These are phyloP conservation scores for Epinephelus malabaricus DNA, from an alignment of 2,797 vertebrate species.

Conservation along the genomic window DNA sequence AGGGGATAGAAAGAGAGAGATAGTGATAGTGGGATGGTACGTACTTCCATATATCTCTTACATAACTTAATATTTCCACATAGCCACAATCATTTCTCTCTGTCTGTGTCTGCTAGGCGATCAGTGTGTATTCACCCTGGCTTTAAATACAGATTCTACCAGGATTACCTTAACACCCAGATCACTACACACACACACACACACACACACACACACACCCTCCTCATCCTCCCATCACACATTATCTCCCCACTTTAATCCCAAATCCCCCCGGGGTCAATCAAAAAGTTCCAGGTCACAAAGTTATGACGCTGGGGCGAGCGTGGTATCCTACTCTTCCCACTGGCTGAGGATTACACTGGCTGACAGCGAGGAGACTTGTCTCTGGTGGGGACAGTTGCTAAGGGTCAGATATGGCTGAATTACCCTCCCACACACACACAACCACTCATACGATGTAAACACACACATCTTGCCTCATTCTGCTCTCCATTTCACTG, in stretches of 20 bases:
- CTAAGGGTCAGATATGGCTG: slow-evolving; percentile 53
- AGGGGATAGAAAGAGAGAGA: slow-evolving; percentile 31
- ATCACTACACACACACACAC: slow-evolving; percentile 11
- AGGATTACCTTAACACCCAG: slow-evolving; percentile 61
- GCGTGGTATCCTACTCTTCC: slow-evolving; percentile 33
- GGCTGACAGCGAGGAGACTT: slow-evolving; percentile 57
- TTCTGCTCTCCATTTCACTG: neutral
- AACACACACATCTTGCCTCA: slow-evolving; percentile 13
- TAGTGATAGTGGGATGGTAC: slow-evolving; percentile 48
- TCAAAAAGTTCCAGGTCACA: slow-evolving; percentile 72
- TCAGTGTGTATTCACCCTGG: slow-evolving; percentile 32
- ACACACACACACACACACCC: slow-evolving; percentile 4
- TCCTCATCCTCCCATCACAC: slow-evolving; percentile 20
- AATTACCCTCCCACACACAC: slow-evolving; percentile 34
- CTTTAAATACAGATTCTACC: slow-evolving; percentile 62
- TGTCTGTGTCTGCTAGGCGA: slow-evolving; percentile 31
- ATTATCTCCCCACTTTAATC: slow-evolving; percentile 55
- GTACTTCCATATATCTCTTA: slow-evolving; percentile 56
- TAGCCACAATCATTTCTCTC: slow-evolving; percentile 26
- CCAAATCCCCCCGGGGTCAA: slow-evolving; percentile 61
- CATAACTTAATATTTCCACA: slow-evolving; percentile 69
- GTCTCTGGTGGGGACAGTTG: slow-evolving; percentile 58
- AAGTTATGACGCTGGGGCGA: slow-evolving; percentile 44
- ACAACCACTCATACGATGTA: slow-evolving; percentile 20
- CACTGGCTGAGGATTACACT: slow-evolving; percentile 66